A percentile compares a stretch with the other conserved stretches of the same genome.
Conservation (phyloP, 2,797 vertebrate species). For the Aulostomus chinensis region DNA sequence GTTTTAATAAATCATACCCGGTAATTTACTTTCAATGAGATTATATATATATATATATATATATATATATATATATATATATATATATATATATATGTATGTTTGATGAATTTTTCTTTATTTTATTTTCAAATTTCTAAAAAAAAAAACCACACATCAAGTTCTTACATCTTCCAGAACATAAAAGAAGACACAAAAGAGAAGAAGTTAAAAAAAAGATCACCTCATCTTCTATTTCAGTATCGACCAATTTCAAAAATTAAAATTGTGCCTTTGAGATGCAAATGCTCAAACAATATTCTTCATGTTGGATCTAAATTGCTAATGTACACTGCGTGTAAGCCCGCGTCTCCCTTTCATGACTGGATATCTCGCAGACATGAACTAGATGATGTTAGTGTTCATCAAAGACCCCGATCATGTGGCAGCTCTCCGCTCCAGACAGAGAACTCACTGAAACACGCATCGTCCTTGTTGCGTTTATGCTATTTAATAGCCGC, state of each 20-base stretch:
- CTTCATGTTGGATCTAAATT: slow-evolving; percentile 80
- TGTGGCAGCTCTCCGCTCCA: slow-evolving; percentile 55
- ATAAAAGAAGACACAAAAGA: slow-evolving; percentile 22
- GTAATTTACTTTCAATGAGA: too few species aligned
- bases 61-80: too few species aligned
- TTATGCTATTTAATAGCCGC: slow-evolving; percentile 43
- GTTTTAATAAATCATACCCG: too few species aligned
- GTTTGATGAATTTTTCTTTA: slow-evolving; percentile 27
- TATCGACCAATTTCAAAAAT: slow-evolving; percentile 68
- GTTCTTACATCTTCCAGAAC: slow-evolving; percentile 12
- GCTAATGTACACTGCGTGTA: slow-evolving; percentile 77
- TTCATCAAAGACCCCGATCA: slow-evolving; percentile 75
- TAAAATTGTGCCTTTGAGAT: slow-evolving; percentile 77
- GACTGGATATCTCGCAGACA: slow-evolving; percentile 69
- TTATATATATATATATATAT: too few species aligned
- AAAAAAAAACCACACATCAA: slow-evolving; percentile 37
- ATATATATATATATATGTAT: slow-evolving; percentile 35
- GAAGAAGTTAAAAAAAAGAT: slow-evolving; percentile 9
- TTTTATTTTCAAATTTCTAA: slow-evolving; percentile 50
- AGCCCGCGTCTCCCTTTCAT: slow-evolving; percentile 73
- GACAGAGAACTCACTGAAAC: slow-evolving; percentile 56
- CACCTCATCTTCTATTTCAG: slow-evolving; percentile 39
- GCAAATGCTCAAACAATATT: slow-evolving; percentile 78
- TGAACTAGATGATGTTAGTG: slow-evolving; percentile 71
- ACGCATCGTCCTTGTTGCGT: slow-evolving; percentile 45